Evolutionary conservation across 2,113 vertebrate species (phyloP).

Genomic region (Takifugu bimaculatus): DNA sequence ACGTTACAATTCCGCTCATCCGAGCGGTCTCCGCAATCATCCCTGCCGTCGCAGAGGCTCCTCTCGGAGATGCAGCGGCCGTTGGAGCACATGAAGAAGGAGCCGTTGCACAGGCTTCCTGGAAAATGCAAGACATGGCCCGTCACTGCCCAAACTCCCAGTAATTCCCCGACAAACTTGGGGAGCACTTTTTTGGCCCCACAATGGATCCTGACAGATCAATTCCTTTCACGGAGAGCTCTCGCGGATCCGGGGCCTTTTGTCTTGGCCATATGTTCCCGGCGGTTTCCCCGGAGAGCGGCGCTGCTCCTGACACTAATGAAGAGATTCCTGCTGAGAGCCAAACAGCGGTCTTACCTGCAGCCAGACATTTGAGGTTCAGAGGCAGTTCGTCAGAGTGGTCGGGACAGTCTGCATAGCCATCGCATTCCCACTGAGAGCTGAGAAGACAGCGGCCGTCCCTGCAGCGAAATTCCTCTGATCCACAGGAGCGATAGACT

Average conservation of each 20-base stretch:
- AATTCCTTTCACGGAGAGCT: slow-evolving; percentile 23
- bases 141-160: slow-evolving; percentile 20
- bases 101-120: slow-evolving; percentile 97
- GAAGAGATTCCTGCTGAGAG: slow-evolving; percentile 53
- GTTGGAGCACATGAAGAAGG: slow-evolving; percentile 98
- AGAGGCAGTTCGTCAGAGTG: slow-evolving; percentile 92
- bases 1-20: slow-evolving; percentile 93
- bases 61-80: slow-evolving; percentile 87
- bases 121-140: slow-evolving; percentile 59
- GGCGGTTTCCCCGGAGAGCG: slow-evolving; percentile 17
- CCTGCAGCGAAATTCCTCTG: slow-evolving; percentile 88
- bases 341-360: slow-evolving; percentile 77
- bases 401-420: slow-evolving; percentile 92
- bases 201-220: slow-evolving; percentile 23
- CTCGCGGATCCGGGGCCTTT: slow-evolving; percentile 3
- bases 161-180: slow-evolving; percentile 9
- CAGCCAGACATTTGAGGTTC: slow-evolving; percentile 87
- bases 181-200: slow-evolving; percentile 5
- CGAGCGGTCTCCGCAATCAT: slow-evolving; percentile 91
- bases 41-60: slow-evolving; percentile 83
- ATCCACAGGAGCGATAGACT: slow-evolving; percentile 87
- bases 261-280: slow-evolving; percentile 28
- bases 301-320: slow-evolving; percentile 47
- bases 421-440: slow-evolving; percentile 93
- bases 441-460: slow-evolving; percentile 92